These are phyloP conservation scores for Ciconia nigra DNA, from an alignment of 2,797 vertebrate genomes.

Conservation along the genomic window DNA sequence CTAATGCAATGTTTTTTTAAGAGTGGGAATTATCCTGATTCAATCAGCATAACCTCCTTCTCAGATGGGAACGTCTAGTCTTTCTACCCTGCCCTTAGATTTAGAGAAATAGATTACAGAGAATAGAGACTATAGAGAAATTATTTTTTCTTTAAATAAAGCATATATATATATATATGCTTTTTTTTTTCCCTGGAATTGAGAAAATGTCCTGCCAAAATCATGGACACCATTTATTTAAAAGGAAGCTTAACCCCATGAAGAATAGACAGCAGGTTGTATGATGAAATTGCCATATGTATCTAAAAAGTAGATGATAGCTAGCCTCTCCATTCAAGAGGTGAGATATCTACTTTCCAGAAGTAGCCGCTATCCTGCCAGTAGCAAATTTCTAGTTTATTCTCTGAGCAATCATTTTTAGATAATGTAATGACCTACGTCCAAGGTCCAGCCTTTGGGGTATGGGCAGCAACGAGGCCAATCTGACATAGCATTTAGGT, in stretches of 20 bases:
- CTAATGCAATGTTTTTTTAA: not conserved
- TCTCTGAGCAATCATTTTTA: not conserved
- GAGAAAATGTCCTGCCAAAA: not conserved
- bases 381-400: not conserved
- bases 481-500: not conserved
- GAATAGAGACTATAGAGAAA: not conserved
- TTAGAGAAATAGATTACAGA: too few species aligned
- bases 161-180: not conserved
- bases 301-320: not conserved
- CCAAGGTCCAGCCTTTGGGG: not conserved
- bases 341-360: not conserved
- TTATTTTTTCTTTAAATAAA: not conserved
- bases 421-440: not conserved
- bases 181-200: not conserved
- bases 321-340: not conserved
- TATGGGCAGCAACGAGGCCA: not conserved
- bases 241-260: not conserved
- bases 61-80: not conserved
- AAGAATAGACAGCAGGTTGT: not conserved
- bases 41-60: not conserved
- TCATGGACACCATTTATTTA: not conserved
- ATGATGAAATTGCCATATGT: not conserved
- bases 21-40: not conserved
- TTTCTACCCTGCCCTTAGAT: not conserved
- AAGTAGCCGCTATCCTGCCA: not conserved